Evolutionary conservation across 1,140 invertebrate species (phyloP), one percentile per base, ranked within the genome.

Genomic region (Brachystomella parvula): DNA sequence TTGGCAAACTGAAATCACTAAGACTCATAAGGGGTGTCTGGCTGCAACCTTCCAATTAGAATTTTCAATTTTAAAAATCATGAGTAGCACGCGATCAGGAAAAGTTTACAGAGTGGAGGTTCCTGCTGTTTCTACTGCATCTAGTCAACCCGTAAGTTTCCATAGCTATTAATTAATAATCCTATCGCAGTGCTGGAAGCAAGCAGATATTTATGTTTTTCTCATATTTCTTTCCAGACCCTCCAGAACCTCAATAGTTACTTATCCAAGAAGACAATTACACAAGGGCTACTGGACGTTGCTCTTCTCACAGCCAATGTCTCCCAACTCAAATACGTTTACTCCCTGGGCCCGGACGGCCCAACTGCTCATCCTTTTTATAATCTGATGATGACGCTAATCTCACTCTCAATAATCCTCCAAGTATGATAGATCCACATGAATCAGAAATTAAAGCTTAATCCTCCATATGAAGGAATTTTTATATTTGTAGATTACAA

Each of bases 261-360:
- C 39, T 76, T 79, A 2, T 80, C 79, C 0, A 81, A 80, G 67
- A 80, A 80, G 72, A 81, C 80, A 0, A 74, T 80, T 32, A 79
- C 79, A 1, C 79, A 78, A 57, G 74, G 74, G 21, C 67, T 75
- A 63, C 65, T 75, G 65, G 79, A 80, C 64, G 73, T 80, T 35
- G 78, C 79, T n/a, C 69, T 80, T 2, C 71, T 80, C 9, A 80
- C 78, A 1, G 78, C 79, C 21, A 80, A 80, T 64, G 78, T 78
- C 29, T 77, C 78, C 0, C 79, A 81, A 61, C 72, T 80, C 30
- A 79, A 79, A 72, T 78, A 78, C 57, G 72, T 81, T 17, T 64
- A 81, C 0, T 72, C 72, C n/a, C 62, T 75, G 1, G 75, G 74
- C 32, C 66, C 75, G 17, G 61, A 39, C 12, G 60, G 60, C 31